Base-by-base conservation (phyloP, 1,140 invertebrate genomes). In the Panagrolaimus sp. region DNA sequence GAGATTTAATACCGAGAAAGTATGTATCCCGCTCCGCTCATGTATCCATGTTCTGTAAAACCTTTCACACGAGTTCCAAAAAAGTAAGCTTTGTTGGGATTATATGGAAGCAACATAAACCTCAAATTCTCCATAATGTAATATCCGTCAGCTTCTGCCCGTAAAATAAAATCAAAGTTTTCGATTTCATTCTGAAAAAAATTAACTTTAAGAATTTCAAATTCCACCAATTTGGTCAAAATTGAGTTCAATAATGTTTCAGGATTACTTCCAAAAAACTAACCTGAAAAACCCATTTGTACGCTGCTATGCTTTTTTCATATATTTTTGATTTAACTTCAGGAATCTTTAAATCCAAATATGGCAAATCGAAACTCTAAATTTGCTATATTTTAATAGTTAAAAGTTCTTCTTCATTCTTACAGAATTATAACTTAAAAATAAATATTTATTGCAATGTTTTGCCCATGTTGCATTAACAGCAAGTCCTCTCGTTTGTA, bases 381-480 rank as follows among this genome's bases (percentile, higher is more conserved):
- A 38, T n/a, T 4, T 38, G 32, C 32, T 38, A 4, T 2, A 38
- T 4, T 38, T 38, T 4, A 38, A 38, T 2, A 7, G 32, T 38
- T 38, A 2, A 38, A 38, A 38, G 7, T 38, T 38, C 7, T 38
- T 38, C 32, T 7, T 38, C 32, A 38, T n/a, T n/a, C 32, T 38
- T 38, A 38, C 32, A 38, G 32, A 38, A 38, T 21, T 58, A 28
- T 17, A 17, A 8, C 1, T 58, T 21, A 58, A 4, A 26, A 58
- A 58, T 28, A 58, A 10, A 17, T 58, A 21, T 14, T 58, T 58
- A 28, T 58, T 58, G n/a, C 52, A 58, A 12, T 28, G 52, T 17
- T 58, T 58, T 26, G 52, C 52, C 52, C 52, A 58, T 8, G 52
- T 58, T 26, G 52, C 52, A 58, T 58, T 58, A 2, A 58, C 52